Evolutionary conservation across 1,140 invertebrate species (phyloP).

Genomic region (Drosophila lacteicornis): DNA sequence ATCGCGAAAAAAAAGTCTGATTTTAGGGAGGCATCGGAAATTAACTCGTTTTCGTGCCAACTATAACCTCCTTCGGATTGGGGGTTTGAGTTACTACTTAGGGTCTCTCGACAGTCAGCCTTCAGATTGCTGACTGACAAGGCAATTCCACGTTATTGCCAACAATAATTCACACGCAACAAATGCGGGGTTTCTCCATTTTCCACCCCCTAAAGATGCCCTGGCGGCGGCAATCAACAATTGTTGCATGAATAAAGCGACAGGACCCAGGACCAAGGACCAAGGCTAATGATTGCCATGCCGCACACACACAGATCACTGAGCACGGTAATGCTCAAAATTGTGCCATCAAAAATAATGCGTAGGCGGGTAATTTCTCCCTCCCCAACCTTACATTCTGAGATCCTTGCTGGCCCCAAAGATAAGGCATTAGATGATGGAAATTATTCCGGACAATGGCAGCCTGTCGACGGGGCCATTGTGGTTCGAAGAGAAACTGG

Average conservation of each 20-base stretch:
- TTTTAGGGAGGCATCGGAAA: constrained; percentile 60
- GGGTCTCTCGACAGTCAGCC: constrained; percentile 18
- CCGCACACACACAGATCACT: constrained; percentile 69
- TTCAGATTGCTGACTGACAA: constrained; percentile 66
- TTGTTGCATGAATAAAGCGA: constrained; percentile 75
- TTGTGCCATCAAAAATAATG: constrained; percentile 81
- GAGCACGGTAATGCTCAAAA: constrained; percentile 68
- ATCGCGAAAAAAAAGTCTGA: constrained; percentile 1
- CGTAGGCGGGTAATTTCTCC: constrained; percentile 36
- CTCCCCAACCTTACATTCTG: background rate
- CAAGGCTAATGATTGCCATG: constrained; percentile 72
- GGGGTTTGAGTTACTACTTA: constrained; percentile 30
- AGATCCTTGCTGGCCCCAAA: constrained; percentile 10
- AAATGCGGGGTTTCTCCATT: constrained; percentile 4
- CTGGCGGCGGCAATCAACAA: constrained; percentile 66
- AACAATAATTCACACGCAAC: constrained; percentile 76
- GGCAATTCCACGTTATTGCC: constrained; percentile 69
- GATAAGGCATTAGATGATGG: constrained; percentile 62
- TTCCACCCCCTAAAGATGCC: constrained; percentile 14
- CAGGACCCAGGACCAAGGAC: constrained; percentile 33
- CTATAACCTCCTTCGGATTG: background rate
- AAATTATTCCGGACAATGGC: constrained; percentile 52
- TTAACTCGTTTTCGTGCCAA: constrained; percentile 64
- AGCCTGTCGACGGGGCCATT: constrained; percentile 39
- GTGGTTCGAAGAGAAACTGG: constrained; percentile 23